These are phyloP conservation scores for Batillaria attramentaria DNA, from an alignment of 1,140 invertebrate genomes.

Conservation along the genomic window DNA sequence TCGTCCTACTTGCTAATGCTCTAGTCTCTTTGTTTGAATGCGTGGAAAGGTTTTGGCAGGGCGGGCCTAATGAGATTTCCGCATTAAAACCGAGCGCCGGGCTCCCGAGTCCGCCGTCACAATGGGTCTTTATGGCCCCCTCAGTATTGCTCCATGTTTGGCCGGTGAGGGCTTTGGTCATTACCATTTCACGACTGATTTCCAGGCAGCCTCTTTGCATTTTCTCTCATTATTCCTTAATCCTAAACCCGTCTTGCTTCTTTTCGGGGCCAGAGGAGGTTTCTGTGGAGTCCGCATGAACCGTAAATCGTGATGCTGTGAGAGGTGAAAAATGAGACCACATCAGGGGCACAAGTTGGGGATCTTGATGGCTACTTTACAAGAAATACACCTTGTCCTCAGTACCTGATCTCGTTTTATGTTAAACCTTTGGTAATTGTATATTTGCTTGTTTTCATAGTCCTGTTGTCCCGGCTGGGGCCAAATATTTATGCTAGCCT, in stretches of 20 bases:
- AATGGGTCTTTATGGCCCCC: constrained; percentile 32
- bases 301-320: no score
- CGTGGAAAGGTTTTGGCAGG: constrained; percentile 33
- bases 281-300: no score
- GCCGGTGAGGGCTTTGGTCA: constrained; percentile 22
- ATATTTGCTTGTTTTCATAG: no score
- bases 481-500: no score
- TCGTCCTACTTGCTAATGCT: constrained; percentile 37
- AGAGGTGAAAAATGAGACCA: no score
- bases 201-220: constrained; percentile 37
- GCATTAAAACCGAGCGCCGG: constrained; percentile 34
- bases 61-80: constrained; percentile 45
- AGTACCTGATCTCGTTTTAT: no score
- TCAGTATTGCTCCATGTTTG: constrained; percentile 34
- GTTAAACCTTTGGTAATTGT: no score
- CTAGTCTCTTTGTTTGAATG: constrained; percentile 42
- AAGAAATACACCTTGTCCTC: no score
- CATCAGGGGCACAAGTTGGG: no score
- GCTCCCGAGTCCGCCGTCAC: neutral
- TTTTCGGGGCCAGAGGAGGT: no score
- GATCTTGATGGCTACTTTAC: no score
- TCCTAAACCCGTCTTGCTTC: neutral
- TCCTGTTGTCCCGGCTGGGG: no score
- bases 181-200: constrained; percentile 41
- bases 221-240: constrained; percentile 43